Evolutionary conservation across 2,797 vertebrate genomes (phyloP).

Genomic region (Peromyscus eremicus): DNA sequence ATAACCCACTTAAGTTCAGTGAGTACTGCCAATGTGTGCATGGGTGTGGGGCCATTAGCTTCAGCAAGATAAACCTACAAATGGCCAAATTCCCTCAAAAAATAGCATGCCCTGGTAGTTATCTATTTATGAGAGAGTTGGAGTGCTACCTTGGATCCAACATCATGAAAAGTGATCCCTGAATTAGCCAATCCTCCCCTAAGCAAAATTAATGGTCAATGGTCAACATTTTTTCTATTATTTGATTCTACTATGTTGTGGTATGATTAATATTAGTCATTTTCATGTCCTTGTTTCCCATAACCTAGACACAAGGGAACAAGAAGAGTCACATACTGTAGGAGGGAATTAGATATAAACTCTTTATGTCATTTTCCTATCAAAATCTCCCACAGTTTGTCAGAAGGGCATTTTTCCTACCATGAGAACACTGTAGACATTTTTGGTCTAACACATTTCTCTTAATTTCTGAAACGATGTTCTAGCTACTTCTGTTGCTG

Average conservation of each 20-base stretch:
- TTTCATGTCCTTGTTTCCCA: background rate
- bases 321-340: background rate
- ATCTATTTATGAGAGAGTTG: background rate
- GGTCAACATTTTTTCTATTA: background rate
- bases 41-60: too few species aligned
- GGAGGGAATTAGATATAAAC: background rate
- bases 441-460: background rate
- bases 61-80: too few species aligned
- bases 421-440: background rate
- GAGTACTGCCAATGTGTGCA: background rate
- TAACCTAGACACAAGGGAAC: too few species aligned
- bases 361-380: background rate
- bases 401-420: background rate
- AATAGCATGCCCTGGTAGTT: background rate
- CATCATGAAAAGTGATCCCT: too few species aligned
- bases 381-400: background rate
- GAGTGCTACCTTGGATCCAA: background rate
- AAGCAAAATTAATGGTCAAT: background rate
- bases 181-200: background rate
- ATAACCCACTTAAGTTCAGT: background rate
- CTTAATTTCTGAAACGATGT: background rate
- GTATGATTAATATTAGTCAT: too few species aligned
- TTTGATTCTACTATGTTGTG: background rate
- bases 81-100: background rate
- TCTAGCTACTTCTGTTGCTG: background rate